Percentiles rank a stretch among this genome's conserved stretches.
These are phyloP conservation scores for Cottus gobio DNA, from an alignment of 2,113 vertebrate genomes.

Conservation along the genomic window DNA sequence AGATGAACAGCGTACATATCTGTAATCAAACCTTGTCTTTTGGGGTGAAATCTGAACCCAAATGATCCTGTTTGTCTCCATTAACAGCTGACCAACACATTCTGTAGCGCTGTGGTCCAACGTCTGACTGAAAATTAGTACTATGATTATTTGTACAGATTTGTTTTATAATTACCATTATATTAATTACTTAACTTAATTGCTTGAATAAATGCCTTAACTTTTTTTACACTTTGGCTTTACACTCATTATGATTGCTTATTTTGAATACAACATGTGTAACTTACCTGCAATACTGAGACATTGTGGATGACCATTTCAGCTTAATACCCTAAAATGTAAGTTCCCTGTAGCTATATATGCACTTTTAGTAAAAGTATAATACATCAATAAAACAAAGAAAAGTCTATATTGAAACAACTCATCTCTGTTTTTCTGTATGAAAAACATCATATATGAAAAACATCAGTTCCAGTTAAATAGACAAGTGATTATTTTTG, in stretches of 20 bases:
- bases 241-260: neutral
- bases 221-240: neutral
- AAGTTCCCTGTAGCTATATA: neutral
- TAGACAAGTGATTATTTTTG: no score
- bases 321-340: neutral
- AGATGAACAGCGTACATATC: neutral
- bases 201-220: neutral
- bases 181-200: neutral
- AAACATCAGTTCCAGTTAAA: neutral
- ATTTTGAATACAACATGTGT: neutral
- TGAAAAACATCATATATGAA: no score
- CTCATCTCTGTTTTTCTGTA: neutral
- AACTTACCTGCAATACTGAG: neutral
- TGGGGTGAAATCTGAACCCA: neutral
- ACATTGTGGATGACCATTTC: neutral
- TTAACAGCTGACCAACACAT: neutral
- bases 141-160: neutral
- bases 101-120: neutral
- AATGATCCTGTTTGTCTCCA: neutral
- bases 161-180: neutral
- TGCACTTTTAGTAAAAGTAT: neutral
- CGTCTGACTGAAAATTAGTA: neutral
- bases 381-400: neutral
- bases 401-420: neutral
- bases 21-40: neutral